Percentiles rank a stretch among this genome's conserved stretches.
Evolutionary conservation across 2,113 vertebrate genomes (phyloP).

Genomic region (Pardalotus punctatus): DNA sequence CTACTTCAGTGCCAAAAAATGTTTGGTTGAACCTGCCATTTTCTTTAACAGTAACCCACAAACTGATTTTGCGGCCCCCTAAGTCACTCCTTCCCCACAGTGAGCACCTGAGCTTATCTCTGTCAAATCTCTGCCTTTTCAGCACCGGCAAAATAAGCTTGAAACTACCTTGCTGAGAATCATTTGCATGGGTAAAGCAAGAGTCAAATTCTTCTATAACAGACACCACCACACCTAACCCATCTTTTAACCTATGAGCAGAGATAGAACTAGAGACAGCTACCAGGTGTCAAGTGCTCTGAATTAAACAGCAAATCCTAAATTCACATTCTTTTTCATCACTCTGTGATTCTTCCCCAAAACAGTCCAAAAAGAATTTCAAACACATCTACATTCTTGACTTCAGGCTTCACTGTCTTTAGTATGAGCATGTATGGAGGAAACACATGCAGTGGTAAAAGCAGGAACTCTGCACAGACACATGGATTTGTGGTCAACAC

Average conservation of each 20-base stretch:
- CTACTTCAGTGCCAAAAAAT: neutral
- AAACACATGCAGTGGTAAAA: neutral
- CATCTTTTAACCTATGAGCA: neutral
- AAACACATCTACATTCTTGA: neutral
- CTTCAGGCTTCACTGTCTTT: neutral
- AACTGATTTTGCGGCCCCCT: neutral
- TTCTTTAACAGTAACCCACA: neutral
- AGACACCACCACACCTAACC: neutral
- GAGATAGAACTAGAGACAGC: neutral
- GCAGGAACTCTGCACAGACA: neutral
- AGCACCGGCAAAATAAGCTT: neutral
- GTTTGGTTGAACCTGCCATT: neutral
- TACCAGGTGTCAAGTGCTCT: neutral
- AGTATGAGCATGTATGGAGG: accelerated
- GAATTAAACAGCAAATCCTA: neutral
- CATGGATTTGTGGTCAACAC: neutral
- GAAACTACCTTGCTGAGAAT: neutral
- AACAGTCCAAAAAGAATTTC: neutral
- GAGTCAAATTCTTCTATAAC: neutral
- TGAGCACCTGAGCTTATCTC: neutral
- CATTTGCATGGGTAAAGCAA: neutral
- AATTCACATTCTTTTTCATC: neutral
- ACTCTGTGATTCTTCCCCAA: neutral
- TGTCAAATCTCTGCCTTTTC: neutral
- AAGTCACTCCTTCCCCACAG: neutral